phyloP scores from a whole-genome alignment of 2,888 invertebrate genomes.

The Dexiosoma caninum region DNA sequence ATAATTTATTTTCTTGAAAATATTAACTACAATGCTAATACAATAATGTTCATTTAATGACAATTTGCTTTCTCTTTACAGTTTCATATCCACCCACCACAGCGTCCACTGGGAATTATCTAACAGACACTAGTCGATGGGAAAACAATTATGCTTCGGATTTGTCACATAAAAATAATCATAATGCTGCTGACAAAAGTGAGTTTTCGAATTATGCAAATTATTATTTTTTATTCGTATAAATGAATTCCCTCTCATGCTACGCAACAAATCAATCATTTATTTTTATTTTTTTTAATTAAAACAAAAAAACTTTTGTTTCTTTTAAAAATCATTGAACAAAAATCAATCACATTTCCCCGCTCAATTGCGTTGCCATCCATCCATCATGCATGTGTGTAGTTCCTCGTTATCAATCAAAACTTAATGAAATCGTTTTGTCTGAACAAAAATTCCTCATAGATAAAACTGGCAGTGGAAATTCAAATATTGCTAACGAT shows the following conservation, averaged over 20 bases:
- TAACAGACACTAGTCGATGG: constrained; percentile 73
- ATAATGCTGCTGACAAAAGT: constrained; percentile 74
- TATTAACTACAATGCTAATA: too few species aligned
- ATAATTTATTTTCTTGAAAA: constrained; percentile 19
- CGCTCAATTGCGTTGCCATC: neutral
- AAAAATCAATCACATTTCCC: neutral
- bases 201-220: constrained; percentile 65
- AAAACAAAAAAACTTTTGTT: neutral
- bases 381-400: neutral
- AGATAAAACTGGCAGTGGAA: constrained; percentile 72
- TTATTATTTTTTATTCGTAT: neutral
- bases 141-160: constrained; percentile 71
- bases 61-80: constrained; percentile 58
- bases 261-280: neutral
- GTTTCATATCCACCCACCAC: constrained; percentile 77
- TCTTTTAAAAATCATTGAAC: neutral
- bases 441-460: constrained; percentile 83
- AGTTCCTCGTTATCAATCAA: constrained; percentile 87
- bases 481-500: constrained; percentile 58
- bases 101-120: constrained; percentile 68
- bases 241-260: neutral
- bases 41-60: neutral
- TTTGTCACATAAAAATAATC: constrained; percentile 67
- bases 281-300: neutral
- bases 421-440: constrained; percentile 87